Evolutionary conservation across 2,888 invertebrate species (phyloP), one percentile per base, ranked within the genome.

Genomic region (Dermolepida albohirtum): DNA sequence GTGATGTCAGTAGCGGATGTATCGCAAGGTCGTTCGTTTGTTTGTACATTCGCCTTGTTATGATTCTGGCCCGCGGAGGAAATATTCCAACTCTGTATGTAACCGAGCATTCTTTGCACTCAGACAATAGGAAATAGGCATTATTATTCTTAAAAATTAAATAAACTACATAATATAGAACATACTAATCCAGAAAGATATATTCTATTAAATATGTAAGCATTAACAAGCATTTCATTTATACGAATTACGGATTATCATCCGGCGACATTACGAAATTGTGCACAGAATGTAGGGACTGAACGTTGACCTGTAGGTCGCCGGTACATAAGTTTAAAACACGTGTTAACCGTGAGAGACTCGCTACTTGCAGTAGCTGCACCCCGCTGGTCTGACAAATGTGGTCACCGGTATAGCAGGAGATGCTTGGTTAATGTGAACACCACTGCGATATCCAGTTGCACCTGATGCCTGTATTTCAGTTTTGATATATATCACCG

Each of bases 381-480:
- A 59, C 74, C 76, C 76, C 57, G 76, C 74, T 73, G 76, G 59
- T 73, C 73, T 75, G 74, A 76, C 75, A 76, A 76, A 76, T 76
- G 76, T 73, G 75, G 73, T 74, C 76, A 74, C 73, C 73, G 75
- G 75, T 74, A 74, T 70, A 63, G 69, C 66, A 66, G 70, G 71
- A 70, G 70, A 70, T 64, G 59, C 64, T 51, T 59, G 66, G 59
- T 59, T 66, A 67, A 67, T 67, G 62, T 59, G 66, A 59, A 67
- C 59, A 59, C 59, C 66, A 67, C 66, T 51, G 51, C 67, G 71
- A 69, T 69, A 71, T 67, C 71, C 71, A 68, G 59, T 64, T 62
- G 54, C 71, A 67, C 64, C 68, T 64, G 64, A 64, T 68, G 50
- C 55, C 39, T 64, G 44, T 43, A 47, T 63, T 64, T 55, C 63